A percentile compares a stretch with the other conserved stretches of the same genome.
phyloP scores from a whole-genome alignment of 2,113 vertebrate genomes.

The Marmota flaviventris region DNA sequence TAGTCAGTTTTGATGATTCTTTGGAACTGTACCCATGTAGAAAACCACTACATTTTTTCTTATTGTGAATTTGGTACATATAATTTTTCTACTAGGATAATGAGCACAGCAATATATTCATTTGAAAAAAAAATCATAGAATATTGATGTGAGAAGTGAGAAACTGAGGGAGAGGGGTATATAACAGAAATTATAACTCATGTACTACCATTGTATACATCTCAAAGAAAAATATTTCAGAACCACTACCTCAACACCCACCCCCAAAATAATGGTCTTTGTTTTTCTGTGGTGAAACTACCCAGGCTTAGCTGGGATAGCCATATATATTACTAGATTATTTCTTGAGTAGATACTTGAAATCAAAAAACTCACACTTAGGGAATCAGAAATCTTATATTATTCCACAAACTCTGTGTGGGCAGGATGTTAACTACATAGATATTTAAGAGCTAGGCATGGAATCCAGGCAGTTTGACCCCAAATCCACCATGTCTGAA shows the following conservation, averaged over 20 bases:
- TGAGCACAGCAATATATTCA: neutral
- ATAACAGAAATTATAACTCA: neutral
- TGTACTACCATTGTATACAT: neutral
- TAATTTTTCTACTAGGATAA: neutral
- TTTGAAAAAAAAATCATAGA: neutral
- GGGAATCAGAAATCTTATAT: neutral
- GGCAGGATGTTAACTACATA: neutral
- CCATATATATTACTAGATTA: neutral
- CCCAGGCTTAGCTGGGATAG: neutral
- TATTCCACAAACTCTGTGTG: neutral
- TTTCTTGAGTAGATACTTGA: neutral
- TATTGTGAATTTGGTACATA: neutral
- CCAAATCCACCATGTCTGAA: neutral
- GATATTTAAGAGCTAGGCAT: neutral
- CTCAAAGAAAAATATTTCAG: constrained; percentile 23
- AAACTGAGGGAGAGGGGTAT: neutral
- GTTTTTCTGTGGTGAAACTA: neutral
- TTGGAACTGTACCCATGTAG: neutral
- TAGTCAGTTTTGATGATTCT: neutral
- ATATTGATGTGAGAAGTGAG: neutral
- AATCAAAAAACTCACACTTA: neutral
- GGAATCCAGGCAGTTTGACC: neutral
- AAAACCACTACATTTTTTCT: neutral
- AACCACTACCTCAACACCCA: neutral
- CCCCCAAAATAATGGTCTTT: neutral